A percentile compares a stretch with the other conserved stretches of the same genome.
These are phyloP conservation scores for Alviniconcha strummeri DNA, from an alignment of 2,888 invertebrate genomes.

Conservation along the genomic window DNA sequence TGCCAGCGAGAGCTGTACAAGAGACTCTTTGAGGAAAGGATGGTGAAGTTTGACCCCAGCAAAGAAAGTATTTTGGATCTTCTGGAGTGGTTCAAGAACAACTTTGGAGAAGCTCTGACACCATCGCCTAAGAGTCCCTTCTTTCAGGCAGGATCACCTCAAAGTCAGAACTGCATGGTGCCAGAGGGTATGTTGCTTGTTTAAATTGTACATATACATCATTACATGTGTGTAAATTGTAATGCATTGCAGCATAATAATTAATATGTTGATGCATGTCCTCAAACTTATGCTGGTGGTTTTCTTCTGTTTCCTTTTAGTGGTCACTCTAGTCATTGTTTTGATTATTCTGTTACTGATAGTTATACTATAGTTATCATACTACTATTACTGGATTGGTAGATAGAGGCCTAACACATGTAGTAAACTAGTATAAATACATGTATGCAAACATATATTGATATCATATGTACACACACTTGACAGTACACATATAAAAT, in stretches of 20 bases:
- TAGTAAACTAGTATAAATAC: neutral
- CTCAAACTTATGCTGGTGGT: too few species aligned
- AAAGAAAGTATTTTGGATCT: conserved; percentile 19
- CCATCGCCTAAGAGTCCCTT: conserved; percentile 32
- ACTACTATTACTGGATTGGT: neutral
- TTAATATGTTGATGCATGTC: neutral
- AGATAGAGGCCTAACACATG: neutral
- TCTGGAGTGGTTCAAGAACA: conserved; percentile 30
- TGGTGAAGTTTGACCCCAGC: conserved; percentile 23
- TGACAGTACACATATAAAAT: neutral
- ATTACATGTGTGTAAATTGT: neutral
- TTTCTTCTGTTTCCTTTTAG: too few species aligned
- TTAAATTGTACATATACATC: neutral
- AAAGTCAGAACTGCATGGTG: neutral
- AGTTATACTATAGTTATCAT: neutral
- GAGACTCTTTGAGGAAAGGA: conserved; percentile 23
- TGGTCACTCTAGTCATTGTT: too few species aligned
- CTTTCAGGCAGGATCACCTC: conserved; percentile 15
- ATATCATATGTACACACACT: neutral
- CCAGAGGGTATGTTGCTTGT: conserved; percentile 8
- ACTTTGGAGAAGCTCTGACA: conserved; percentile 23
- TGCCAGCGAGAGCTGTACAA: conserved; percentile 19
- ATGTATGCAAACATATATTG: neutral
- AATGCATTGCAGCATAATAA: neutral
- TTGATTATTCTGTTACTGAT: neutral